Evolutionary conservation across 92 coral and sea anemone genomes (phyloP).

Genomic region (Desmophyllum pertusum): DNA sequence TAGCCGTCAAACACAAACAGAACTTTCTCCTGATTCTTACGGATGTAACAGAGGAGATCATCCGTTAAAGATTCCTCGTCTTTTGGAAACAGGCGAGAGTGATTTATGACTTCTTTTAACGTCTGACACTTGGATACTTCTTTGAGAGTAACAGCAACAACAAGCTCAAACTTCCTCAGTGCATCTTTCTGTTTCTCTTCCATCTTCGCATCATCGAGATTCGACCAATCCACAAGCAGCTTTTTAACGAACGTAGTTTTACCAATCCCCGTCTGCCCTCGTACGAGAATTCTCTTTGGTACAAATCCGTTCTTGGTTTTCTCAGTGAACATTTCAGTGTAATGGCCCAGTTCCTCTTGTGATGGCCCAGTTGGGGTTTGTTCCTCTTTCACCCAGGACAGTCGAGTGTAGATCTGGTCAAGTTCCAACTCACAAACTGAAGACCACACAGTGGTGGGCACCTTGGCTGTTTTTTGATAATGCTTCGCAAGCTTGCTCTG

Average conservation of each 20-base stretch:
- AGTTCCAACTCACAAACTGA: not conserved
- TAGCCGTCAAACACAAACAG: constrained; percentile 33
- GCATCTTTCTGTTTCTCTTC: not conserved
- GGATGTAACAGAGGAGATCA: constrained; percentile 18
- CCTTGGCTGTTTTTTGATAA: constrained; percentile 19
- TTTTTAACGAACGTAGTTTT: constrained; percentile 34
- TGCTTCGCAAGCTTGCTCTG: constrained; percentile 20
- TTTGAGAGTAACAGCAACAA: constrained; percentile 13
- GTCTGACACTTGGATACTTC: constrained; percentile 1
- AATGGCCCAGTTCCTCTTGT: not conserved
- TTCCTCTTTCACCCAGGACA: constrained; percentile 26
- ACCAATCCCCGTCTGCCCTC: constrained; percentile 42
- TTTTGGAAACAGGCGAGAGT: constrained; percentile 6
- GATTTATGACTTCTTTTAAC: constrained; percentile 2
- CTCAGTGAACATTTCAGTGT: constrained; percentile 18
- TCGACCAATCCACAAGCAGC: constrained; percentile 41
- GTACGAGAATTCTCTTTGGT: constrained; percentile 29
- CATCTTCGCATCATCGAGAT: not conserved
- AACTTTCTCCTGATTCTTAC: constrained; percentile 29
- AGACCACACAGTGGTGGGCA: constrained; percentile 19
- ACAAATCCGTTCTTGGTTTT: not conserved
- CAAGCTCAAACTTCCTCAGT: constrained; percentile 32
- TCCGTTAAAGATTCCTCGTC: constrained; percentile 15
- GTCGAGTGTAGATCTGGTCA: constrained; percentile 20
- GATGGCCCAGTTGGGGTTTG: constrained; percentile 8